Evolutionary conservation across 2,888 invertebrate genomes (phyloP), one percentile per base, ranked within the genome.

Genomic region (Sesia apiformis): DNA sequence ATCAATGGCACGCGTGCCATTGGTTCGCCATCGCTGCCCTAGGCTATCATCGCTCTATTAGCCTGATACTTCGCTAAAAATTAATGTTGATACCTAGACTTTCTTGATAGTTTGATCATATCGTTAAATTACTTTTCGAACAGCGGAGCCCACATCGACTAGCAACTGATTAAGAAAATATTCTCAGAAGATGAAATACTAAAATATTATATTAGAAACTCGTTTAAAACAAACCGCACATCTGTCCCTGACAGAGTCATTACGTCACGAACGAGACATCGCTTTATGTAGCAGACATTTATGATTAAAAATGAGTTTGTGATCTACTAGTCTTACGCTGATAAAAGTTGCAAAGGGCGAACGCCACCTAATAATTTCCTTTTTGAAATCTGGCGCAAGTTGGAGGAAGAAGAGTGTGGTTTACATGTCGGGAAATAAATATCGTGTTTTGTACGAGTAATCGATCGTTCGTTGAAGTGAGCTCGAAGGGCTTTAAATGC

Each of bases 341-440:
- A 58, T 65, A 72, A 74, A 76, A 70, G 74, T 74, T 73, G 75
- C 72, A 77, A 80, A 80, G 73, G 75, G 73, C 74, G 66, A 71
- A 61, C 70, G 71, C 57, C 69, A 72, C 74, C 81, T 81, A 77
- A 81, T 83, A 78, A 84, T 83, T 84, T 84, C 81, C 84, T 81
- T 72, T 77, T 67, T 63, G 60, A 56, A 23, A 7, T 40, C 3
- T 67, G 72, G 64, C 57, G 7, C 52, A 66, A 71, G 57, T 60
- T 8, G 46, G 23, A 46, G 23, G 46, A 8, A 4, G 4, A 46
- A 8, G 41, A 3, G 8, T 8, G 23, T 4, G n/a, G n/a, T 8
- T 8, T 46, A 8, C 4, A 46, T 8, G 8, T 8, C 8, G 23
- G 23, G 46, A n/a, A n/a, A 46, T 46, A n/a, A 4, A 46, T 46